phyloP scores from a whole-genome alignment of 2,888 invertebrate species.

The Drosophila longiperda region DNA sequence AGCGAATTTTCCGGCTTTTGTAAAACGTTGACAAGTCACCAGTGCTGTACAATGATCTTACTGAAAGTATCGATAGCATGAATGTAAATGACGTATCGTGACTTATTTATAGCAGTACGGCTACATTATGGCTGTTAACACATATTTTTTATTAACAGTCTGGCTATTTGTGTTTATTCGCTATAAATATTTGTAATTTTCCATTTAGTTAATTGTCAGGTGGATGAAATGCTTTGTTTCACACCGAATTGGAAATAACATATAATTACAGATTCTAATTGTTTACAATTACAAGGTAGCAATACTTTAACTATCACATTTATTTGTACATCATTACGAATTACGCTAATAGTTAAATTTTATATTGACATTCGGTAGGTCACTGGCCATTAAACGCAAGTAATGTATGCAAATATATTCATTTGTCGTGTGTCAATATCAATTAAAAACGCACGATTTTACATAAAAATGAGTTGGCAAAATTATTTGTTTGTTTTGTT shows the following conservation, averaged over 20 bases:
- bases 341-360: neutral
- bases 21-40: slow-evolving; percentile 27
- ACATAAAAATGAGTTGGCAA: slow-evolving; percentile 24
- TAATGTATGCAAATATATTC: slow-evolving; percentile 42
- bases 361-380: slow-evolving; percentile 11
- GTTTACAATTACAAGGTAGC: neutral
- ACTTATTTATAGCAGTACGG: neutral
- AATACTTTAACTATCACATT: neutral
- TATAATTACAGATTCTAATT: neutral
- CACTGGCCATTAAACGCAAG: slow-evolving; percentile 6
- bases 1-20: slow-evolving; percentile 25
- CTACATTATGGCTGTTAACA: neutral
- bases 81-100: neutral
- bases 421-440: slow-evolving; percentile 6
- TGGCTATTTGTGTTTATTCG: slow-evolving; percentile 3
- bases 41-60: slow-evolving; percentile 4
- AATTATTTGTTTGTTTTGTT: slow-evolving; percentile 10
- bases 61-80: slow-evolving; percentile 13
- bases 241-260: neutral
- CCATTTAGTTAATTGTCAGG: neutral
- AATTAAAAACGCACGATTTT: slow-evolving; percentile 20
- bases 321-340: neutral
- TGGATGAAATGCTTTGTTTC: neutral
- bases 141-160: neutral
- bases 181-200: neutral